phyloP scores from a whole-genome alignment of 2,113 vertebrate genomes.

The Pteronura brasiliensis region DNA sequence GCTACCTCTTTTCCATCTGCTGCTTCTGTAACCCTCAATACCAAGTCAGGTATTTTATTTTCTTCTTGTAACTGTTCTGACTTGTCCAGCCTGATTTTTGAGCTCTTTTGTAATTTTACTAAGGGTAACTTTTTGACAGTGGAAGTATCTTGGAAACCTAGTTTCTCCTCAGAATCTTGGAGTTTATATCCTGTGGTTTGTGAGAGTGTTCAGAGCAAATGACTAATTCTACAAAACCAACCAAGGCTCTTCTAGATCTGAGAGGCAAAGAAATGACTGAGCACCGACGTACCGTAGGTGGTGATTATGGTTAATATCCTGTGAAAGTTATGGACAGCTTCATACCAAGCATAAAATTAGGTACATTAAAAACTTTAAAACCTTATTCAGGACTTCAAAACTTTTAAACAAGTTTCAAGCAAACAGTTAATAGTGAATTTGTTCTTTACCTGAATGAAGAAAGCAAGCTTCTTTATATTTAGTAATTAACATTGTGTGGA shows the following conservation, averaged over 20 bases:
- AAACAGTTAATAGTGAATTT: constrained; percentile 33
- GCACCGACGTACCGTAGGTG: not conserved
- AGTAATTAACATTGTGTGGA: not conserved
- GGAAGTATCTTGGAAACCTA: not conserved
- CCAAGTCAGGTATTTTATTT: not conserved
- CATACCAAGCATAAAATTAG: constrained; percentile 56
- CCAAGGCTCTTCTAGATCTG: not conserved
- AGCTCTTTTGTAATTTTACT: not conserved
- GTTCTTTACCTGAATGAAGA: constrained; percentile 38
- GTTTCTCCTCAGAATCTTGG: not conserved
- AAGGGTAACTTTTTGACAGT: not conserved
- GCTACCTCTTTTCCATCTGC: not conserved
- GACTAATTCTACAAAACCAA: not conserved
- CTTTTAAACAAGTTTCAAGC: constrained; percentile 23
- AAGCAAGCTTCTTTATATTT: not conserved
- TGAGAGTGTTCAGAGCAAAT: not conserved
- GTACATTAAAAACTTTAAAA: constrained; percentile 46
- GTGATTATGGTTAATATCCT: constrained; percentile 50
- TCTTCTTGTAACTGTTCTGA: not conserved
- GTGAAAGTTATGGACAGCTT: constrained; percentile 37
- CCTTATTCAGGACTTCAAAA: constrained; percentile 21
- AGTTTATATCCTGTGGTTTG: not conserved
- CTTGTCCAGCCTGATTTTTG: not conserved
- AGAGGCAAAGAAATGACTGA: not conserved
- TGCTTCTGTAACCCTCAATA: not conserved